Evolutionary conservation across 2,797 vertebrate species (phyloP).

Genomic region (Sebastes steindachneri): DNA sequence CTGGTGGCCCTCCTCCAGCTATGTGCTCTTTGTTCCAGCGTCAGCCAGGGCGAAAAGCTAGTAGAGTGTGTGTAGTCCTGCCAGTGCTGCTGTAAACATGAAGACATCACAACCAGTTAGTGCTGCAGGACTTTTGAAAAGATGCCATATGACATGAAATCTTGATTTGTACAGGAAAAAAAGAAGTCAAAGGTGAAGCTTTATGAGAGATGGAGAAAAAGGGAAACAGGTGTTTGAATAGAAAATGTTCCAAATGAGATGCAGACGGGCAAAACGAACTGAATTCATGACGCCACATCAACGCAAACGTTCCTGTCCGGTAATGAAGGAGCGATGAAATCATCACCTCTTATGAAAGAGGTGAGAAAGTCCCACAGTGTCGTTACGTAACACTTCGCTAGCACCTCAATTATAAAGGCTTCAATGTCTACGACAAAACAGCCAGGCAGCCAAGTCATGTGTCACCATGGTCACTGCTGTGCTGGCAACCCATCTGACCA

Average conservation of each 20-base stretch:
- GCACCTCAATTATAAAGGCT: slow-evolving; percentile 51
- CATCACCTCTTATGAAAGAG: slow-evolving; percentile 34
- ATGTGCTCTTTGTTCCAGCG: slow-evolving; percentile 55
- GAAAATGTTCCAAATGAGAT: slow-evolving; percentile 2
- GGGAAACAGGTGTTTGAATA: not conserved
- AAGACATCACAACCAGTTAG: slow-evolving; percentile 44
- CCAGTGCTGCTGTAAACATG: slow-evolving; percentile 58
- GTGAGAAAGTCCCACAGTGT: slow-evolving; percentile 31
- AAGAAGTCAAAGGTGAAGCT: not conserved
- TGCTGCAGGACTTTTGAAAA: slow-evolving; percentile 30
- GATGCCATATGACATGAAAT: slow-evolving; percentile 13
- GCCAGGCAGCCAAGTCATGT: slow-evolving; percentile 41
- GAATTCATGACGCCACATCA: not conserved
- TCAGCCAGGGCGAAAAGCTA: slow-evolving; percentile 29
- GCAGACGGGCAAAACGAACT: not conserved
- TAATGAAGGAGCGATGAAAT: slow-evolving; percentile 17
- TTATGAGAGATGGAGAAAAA: not conserved
- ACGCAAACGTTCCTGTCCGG: slow-evolving; percentile 16
- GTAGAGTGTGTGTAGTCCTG: slow-evolving; percentile 48
- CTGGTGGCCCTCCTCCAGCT: slow-evolving; percentile 61
- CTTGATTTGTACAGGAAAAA: not conserved
- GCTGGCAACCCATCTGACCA: slow-evolving; percentile 54
- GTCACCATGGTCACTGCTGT: slow-evolving; percentile 62
- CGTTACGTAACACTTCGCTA: slow-evolving; percentile 41
- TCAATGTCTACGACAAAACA: slow-evolving; percentile 39